A percentile compares a stretch with the other conserved stretches of the same genome.
These are phyloP conservation scores for Capitulum mitella DNA, from an alignment of 2,888 invertebrate genomes.

Conservation along the genomic window DNA sequence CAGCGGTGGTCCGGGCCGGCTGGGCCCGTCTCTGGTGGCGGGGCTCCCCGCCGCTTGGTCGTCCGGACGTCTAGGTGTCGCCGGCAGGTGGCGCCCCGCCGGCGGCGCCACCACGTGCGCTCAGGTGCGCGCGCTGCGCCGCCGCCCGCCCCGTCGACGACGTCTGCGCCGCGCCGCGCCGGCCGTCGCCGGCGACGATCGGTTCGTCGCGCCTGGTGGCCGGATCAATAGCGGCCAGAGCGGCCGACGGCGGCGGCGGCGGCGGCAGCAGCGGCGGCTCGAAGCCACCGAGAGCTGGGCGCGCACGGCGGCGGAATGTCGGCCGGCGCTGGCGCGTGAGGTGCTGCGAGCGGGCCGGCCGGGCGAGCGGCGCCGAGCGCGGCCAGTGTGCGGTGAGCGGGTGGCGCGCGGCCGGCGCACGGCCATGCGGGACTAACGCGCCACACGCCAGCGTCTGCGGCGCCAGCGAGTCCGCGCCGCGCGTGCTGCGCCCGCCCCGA, in stretches of 20 bases:
- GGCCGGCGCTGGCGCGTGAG: neutral
- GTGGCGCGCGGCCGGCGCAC: too few species aligned
- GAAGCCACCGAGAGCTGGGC: neutral
- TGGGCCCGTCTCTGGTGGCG: too few species aligned
- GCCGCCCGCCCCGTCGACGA: neutral
- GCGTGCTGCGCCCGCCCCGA: neutral
- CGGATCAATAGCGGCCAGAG: neutral
- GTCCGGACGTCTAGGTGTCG: too few species aligned
- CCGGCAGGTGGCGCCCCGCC: neutral
- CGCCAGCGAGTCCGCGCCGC: neutral
- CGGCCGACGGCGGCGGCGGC: neutral
- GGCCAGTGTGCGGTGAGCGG: too few species aligned
- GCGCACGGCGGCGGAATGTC: neutral
- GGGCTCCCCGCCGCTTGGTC: too few species aligned
- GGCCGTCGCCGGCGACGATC: neutral
- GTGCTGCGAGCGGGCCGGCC: neutral
- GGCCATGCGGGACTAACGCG: neutral
- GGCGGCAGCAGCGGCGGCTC: neutral
- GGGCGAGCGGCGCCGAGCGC: neutral
- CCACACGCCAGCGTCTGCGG: neutral
- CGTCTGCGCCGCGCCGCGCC: neutral
- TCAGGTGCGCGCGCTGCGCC: neutral
- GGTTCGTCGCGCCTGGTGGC: constrained; percentile 12
- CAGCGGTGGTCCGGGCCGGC: too few species aligned
- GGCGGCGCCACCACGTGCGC: neutral